Evolutionary conservation across 2,113 vertebrate species (phyloP).

Genomic region (Zonotrichia leucophrys): DNA sequence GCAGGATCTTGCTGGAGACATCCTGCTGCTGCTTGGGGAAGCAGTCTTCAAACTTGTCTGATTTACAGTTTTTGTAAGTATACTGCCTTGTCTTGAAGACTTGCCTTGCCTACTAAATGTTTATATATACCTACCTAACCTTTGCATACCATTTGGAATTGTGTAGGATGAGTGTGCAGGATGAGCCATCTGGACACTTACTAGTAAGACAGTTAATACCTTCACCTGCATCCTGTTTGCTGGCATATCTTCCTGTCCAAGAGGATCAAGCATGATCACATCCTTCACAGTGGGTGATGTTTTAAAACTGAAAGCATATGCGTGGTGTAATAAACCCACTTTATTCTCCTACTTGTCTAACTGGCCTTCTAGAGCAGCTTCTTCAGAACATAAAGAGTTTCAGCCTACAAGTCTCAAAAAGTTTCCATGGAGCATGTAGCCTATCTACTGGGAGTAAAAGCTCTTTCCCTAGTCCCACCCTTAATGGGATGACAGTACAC

Average conservation of each 20-base stretch:
- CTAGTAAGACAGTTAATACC: neutral
- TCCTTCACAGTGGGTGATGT: neutral
- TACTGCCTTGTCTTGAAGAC: neutral
- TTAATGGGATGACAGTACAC: neutral
- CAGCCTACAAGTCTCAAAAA: neutral
- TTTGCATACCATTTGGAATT: neutral
- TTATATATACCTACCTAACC: neutral
- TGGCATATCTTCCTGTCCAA: neutral
- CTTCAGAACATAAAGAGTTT: rapidly evolving
- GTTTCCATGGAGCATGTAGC: rapidly evolving
- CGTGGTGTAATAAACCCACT: neutral
- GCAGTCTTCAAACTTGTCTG: neutral
- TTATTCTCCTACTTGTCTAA: neutral
- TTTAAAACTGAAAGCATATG: neutral
- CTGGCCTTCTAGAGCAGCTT: neutral
- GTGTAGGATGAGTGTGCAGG: neutral
- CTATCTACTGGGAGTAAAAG: neutral
- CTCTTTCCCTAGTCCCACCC: neutral
- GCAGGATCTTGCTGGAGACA: neutral
- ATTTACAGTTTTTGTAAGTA: neutral
- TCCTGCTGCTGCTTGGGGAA: neutral
- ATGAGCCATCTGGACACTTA: neutral
- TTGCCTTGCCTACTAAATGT: neutral
- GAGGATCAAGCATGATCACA: neutral
- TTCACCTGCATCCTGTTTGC: neutral